Evolutionary conservation across 2,113 vertebrate genomes (phyloP).

Genomic region (Hassar affinis): DNA sequence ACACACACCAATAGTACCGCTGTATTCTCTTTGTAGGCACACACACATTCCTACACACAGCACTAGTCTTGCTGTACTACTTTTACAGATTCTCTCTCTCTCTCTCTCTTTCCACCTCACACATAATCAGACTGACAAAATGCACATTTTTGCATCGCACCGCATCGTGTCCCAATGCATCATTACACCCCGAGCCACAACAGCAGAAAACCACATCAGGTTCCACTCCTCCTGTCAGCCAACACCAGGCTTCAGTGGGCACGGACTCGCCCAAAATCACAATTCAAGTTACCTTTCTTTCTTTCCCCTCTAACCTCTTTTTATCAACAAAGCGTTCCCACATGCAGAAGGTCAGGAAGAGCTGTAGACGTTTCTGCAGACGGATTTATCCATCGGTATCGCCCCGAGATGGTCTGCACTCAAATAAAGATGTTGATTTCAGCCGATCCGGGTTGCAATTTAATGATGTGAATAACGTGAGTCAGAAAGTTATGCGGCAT

Average conservation of each 20-base stretch:
- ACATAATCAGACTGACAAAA: not conserved
- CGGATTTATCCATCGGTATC: too few species aligned
- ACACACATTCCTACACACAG: conserved; percentile 58
- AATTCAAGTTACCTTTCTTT: too few species aligned
- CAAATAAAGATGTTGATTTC: too few species aligned
- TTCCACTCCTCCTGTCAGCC: not conserved
- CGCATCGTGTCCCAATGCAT: not conserved
- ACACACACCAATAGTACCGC: conserved; percentile 1
- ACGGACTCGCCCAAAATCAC: not conserved
- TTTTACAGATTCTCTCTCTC: too few species aligned
- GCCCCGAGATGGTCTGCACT: too few species aligned
- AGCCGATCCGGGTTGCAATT: too few species aligned
- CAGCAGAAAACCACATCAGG: not conserved
- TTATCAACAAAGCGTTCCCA: too few species aligned
- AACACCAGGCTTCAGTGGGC: not conserved
- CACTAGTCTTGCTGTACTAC: not conserved
- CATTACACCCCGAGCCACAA: not conserved
- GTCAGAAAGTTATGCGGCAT: too few species aligned
- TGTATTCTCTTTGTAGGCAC: not conserved
- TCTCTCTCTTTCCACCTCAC: not conserved
- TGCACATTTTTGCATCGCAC: not conserved
- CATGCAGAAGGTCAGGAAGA: too few species aligned
- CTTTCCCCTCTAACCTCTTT: too few species aligned
- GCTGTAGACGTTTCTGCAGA: too few species aligned
- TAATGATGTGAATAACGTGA: too few species aligned